Conservation (phyloP, 2,113 vertebrate species). For the Charina bottae region DNA sequence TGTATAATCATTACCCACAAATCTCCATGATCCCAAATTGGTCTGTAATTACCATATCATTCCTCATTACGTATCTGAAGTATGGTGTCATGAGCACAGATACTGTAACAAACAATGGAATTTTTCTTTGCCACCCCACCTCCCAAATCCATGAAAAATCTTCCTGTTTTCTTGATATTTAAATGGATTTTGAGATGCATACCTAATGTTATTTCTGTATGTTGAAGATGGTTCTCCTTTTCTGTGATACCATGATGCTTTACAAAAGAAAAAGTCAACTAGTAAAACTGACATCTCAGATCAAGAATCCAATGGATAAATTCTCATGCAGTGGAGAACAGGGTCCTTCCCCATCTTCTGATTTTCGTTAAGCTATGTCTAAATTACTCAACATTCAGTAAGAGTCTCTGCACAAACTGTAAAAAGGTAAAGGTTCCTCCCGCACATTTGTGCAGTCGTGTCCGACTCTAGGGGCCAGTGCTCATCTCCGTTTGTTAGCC, state of each 20-base stretch:
- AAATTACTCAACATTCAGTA: not conserved
- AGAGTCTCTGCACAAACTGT: not conserved
- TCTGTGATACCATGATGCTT: not conserved
- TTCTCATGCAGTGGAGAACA: not conserved
- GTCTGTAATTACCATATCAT: not conserved
- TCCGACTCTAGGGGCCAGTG: too few relatives aligned
- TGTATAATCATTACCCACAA: constrained; percentile 35
- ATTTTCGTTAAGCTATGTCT: not conserved
- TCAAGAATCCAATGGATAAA: not conserved
- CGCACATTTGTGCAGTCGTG: too few relatives aligned
- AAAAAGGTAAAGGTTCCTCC: too few relatives aligned
- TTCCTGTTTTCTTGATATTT: not conserved
- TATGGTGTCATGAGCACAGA: not conserved
- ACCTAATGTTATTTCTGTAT: not conserved
- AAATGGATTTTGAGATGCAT: not conserved
- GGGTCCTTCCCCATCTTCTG: not conserved
- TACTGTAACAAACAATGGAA: not conserved
- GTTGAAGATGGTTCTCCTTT: not conserved
- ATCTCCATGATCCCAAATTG: constrained; percentile 15
- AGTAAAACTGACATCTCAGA: not conserved
- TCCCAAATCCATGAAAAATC: not conserved
- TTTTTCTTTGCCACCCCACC: not conserved
- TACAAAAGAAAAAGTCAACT: not conserved
- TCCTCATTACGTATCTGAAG: constrained; percentile 17
- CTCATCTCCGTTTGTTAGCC: too few relatives aligned